Evolutionary conservation across 2,113 vertebrate species (phyloP), one percentile per base, ranked within the genome.

Genomic region (Chloroceryle aenea): DNA sequence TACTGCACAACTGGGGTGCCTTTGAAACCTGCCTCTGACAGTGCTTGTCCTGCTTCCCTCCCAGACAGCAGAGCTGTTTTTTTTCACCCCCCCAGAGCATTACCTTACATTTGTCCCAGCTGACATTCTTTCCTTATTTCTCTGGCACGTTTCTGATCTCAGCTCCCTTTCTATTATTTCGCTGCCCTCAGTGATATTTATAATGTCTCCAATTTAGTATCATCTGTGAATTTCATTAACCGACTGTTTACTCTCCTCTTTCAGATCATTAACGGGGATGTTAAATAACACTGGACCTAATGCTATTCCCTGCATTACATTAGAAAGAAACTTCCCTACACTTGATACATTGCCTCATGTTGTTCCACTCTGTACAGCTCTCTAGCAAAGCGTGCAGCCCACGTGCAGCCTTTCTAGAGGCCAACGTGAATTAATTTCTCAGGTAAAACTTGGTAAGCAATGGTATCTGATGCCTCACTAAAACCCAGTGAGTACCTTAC

Each of bases 211-310:
- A 91, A 85, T 93, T 96, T 90, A 94, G 93, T 72, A 94, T 95
- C 93, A 94, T 93, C 90, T 86, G 85, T 86, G 87, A 92, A 95
- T 95, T 95, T 94, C 88, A 96, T 95, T 95, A 96, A 93, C 95
- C 9, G 15, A 86, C 87, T 97, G 95, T 96, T 97, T 96, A 94
- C 93, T 90, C 81, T 94, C 83, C 67, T 94, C 88, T 95, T 97
- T 94, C 92, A 96, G 93, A 90, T 92, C 93, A 89, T 97, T 97
- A 97, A 96, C 13, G 16, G 94, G 88, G 83, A 92, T 93, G 93
- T 96, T 96, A 96, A 95, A 94, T 95, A 92, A 90, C 89, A 92
- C 86, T 80, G 95, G 87, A 95, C 92, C 82, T 92, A 94, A 89
- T 18, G 11, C 89, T 92, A 81, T 89, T 88, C 74, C 93, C 90